Percentiles rank a stretch among this genome's conserved stretches.
phyloP scores from a whole-genome alignment of 2,113 vertebrate species.

The Cnemophilus loriae region DNA sequence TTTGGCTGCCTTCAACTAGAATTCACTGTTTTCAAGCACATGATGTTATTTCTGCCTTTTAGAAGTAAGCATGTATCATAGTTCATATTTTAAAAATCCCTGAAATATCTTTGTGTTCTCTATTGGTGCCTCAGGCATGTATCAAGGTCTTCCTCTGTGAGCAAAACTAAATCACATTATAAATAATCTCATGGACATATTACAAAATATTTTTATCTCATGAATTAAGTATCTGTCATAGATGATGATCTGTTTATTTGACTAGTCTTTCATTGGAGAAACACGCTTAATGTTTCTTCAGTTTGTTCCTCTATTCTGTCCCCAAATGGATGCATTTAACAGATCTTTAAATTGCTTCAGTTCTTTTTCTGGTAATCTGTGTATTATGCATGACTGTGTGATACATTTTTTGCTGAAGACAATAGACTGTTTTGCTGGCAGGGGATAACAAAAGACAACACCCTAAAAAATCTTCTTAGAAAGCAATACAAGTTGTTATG shows the following conservation, averaged over 20 bases:
- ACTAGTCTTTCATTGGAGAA: neutral
- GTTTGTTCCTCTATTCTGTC: neutral
- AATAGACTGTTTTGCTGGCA: neutral
- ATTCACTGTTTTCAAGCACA: neutral
- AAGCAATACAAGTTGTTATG: neutral
- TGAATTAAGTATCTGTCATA: neutral
- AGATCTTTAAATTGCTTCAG: neutral
- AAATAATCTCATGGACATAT: neutral
- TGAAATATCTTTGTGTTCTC: neutral
- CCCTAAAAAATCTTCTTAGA: neutral
- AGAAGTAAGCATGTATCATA: neutral
- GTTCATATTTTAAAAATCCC: neutral
- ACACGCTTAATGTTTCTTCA: neutral
- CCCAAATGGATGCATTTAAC: neutral
- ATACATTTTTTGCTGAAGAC: neutral
- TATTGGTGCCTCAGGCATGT: neutral
- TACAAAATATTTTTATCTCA: neutral
- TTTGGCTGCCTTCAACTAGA: neutral
- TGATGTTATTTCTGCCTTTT: neutral
- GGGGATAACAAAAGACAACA: neutral
- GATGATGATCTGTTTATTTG: neutral
- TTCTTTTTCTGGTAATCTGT: neutral
- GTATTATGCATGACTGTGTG: neutral
- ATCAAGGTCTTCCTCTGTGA: neutral
- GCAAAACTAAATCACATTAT: neutral